Percentiles rank a stretch among this genome's conserved stretches.
Conservation (phyloP, 2,888 invertebrate species). For the Agrypnus murinus region DNA sequence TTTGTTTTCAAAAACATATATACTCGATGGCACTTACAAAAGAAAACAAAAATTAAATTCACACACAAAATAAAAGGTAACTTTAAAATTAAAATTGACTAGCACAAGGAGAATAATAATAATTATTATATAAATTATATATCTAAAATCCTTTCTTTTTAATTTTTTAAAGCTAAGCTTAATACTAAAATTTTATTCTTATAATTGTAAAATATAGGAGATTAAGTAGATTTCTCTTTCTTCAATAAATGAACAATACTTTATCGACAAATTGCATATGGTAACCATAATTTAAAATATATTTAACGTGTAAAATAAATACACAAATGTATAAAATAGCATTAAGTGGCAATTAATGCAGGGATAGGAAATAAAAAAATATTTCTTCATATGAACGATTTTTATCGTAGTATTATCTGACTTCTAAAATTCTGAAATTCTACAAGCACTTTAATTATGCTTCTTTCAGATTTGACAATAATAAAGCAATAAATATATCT, state of each 20-base stretch:
- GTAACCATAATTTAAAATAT: neutral
- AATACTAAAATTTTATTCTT: slow-evolving; percentile 26
- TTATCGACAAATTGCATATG: neutral
- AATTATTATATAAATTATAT: slow-evolving; percentile 1
- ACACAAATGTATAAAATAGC: too few relatives aligned
- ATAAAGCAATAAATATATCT: too few relatives aligned
- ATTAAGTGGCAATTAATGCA: neutral
- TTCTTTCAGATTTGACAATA: too few relatives aligned
- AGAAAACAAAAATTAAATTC: slow-evolving; percentile 20
- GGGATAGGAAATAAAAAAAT: neutral
- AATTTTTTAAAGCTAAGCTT: slow-evolving; percentile 29
- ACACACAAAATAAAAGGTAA: slow-evolving; percentile 38
- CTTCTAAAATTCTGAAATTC: too few relatives aligned
- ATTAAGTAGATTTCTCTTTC: slow-evolving; percentile 27
- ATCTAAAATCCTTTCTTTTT: neutral
- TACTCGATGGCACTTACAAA: slow-evolving; percentile 44
- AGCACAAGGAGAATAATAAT: slow-evolving; percentile 30
- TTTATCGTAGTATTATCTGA: neutral
- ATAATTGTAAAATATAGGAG: slow-evolving; percentile 2
- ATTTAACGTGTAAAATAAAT: too few relatives aligned
- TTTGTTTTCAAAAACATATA: slow-evolving; percentile 1
- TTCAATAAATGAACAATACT: neutral
- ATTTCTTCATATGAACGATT: neutral
- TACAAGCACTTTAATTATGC: too few relatives aligned
- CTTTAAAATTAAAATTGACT: slow-evolving; percentile 40